Evolutionary conservation across 2,113 vertebrate genomes (phyloP).

Genomic region (Phaethon lepturus): DNA sequence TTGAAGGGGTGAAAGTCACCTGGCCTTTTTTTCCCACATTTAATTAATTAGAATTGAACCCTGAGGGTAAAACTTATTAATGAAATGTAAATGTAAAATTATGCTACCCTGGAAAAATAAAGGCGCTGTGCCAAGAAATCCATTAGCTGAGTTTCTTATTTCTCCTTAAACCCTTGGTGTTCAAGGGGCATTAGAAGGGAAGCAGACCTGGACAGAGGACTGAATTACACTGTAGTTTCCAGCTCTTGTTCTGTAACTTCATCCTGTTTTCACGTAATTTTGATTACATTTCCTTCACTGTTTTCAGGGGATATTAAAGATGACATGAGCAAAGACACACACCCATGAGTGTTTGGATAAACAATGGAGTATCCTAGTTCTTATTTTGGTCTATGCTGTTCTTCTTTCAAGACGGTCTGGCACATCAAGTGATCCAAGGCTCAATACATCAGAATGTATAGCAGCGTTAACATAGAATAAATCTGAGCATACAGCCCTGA

Average conservation of each 20-base stretch:
- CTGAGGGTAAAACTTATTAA: slow-evolving; percentile 10
- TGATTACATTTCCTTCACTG: background rate
- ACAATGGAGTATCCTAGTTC: background rate
- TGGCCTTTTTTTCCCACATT: background rate
- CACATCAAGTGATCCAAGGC: background rate
- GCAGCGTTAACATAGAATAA: background rate
- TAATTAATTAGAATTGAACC: slow-evolving; percentile 48
- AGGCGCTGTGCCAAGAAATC: background rate
- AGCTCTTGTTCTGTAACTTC: background rate
- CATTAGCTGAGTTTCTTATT: background rate
- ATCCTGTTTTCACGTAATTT: background rate
- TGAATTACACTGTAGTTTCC: background rate
- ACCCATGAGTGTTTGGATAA: background rate
- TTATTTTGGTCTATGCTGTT: background rate
- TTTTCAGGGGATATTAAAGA: background rate
- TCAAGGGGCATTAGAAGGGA: background rate
- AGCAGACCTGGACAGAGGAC: background rate
- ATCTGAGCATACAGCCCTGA: background rate
- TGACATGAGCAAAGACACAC: background rate
- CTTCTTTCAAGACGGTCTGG: background rate
- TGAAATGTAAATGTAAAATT: slow-evolving; percentile 17
- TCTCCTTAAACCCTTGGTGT: background rate
- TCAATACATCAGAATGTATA: background rate
- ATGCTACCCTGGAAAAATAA: background rate
- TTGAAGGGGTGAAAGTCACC: slow-evolving; percentile 9